phyloP scores from a whole-genome alignment of 1,140 invertebrate species.

The Aphelenchoides fujianensis region DNA sequence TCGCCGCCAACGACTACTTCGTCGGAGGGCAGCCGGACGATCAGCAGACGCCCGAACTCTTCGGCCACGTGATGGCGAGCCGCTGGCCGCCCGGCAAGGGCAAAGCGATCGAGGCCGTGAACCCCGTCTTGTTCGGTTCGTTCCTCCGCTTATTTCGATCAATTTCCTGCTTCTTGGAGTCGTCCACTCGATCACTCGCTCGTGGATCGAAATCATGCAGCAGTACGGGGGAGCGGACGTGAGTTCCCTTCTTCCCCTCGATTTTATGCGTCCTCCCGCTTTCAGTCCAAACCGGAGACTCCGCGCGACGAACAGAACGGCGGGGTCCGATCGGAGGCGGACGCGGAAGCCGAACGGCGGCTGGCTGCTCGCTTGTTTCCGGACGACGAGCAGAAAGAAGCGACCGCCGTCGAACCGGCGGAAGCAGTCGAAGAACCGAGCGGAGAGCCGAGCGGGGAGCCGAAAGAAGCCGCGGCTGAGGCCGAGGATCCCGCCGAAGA shows the following conservation, averaged over 20 bases:
- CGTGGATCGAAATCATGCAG: conserved; percentile 16
- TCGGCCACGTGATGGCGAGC: not conserved
- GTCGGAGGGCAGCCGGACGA: not conserved
- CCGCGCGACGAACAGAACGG: not conserved
- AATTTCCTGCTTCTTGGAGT: too few species aligned
- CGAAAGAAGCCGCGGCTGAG: not conserved
- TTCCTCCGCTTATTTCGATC: too few species aligned
- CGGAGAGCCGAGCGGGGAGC: not conserved
- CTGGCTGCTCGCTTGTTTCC: too few species aligned
- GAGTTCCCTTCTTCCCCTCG: too few species aligned
- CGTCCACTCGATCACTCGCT: not conserved
- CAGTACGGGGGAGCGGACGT: conserved; percentile 6
- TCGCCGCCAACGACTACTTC: conserved; percentile 16
- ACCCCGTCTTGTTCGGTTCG: conserved; percentile 14
- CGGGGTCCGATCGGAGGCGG: too few species aligned
- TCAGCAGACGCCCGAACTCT: conserved; percentile 11
- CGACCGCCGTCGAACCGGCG: not conserved
- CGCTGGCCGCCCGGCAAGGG: conserved; percentile 19
- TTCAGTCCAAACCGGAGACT: not conserved
- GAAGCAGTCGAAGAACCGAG: not conserved
- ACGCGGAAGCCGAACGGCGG: too few species aligned
- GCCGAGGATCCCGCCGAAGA: not conserved
- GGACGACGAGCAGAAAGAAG: too few species aligned
- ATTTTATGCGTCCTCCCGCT: too few species aligned
- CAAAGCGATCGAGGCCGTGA: conserved; percentile 15